Base-by-base conservation (phyloP, 92 coral and sea anemone species). In the Porites cylindrica region DNA sequence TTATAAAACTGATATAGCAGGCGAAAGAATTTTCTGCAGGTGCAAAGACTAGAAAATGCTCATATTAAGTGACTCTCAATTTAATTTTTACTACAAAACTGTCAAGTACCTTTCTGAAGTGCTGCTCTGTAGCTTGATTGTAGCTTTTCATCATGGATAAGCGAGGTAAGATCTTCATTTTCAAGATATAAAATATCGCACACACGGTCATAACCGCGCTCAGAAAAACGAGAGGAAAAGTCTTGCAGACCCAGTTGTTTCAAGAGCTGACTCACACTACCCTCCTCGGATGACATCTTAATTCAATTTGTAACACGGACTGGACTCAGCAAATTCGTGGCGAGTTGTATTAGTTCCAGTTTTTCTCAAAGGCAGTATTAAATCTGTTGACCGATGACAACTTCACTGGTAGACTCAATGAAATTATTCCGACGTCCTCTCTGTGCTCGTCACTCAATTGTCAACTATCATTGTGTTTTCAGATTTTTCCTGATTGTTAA, bases 101-200 rank as follows among this genome's bases (percentile, higher is more conserved):
- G 16, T 56, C 4, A 2, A 17, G 52, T 83, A 92, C 95, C 95
- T 92, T 90, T 75, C 18, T 79, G 79, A 0, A 92, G 67, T 12
- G 84, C 78, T 54, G 72, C 53, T 18, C 19, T 66, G 74, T 76
- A 92, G 75, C 64, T 86, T 51, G 38, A 58, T 66, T 60, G 90
- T 24, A 75, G 79, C 23, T 72, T 66, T 12, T 80, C 81, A 66
- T 86, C 85, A 3, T 74, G 72, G 23, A 92, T 82, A 53, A 86
- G 13, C 68, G 18, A 50, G 58, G 88, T 91, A 16, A 82, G 54
- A 32, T 86, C 89, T 1, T 89, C 91, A 23, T 77, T 70, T 8
- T 85, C 85, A 26, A 92, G 53, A 62, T 74, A 72, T 16, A 92
- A 79, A 54, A 92, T 38, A 67, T 92, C 95, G 61, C 67, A 75